Conservation (phyloP, 2,113 vertebrate species). For the Nibea coibor region DNA sequence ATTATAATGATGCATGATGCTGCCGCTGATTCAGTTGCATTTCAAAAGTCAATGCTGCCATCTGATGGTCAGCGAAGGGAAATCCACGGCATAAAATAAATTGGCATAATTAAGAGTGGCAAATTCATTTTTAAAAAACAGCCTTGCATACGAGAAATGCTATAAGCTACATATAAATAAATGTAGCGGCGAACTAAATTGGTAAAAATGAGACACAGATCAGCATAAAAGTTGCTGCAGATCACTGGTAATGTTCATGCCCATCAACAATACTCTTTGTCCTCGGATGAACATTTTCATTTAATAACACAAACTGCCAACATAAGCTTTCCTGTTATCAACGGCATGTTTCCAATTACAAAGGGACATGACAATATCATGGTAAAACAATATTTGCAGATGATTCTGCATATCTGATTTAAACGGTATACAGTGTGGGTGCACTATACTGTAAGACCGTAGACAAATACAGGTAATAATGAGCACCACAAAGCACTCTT, state of each 20-base stretch:
- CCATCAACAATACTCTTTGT: not conserved
- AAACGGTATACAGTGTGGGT: not conserved
- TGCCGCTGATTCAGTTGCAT: not conserved
- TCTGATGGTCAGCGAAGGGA: constrained; percentile 61
- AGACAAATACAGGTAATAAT: not conserved
- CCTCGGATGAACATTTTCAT: too few species aligned
- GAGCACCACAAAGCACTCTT: not conserved
- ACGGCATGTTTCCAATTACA: not conserved
- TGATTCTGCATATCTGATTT: not conserved
- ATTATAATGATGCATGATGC: constrained; percentile 27
- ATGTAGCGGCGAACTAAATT: not conserved
- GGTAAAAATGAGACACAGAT: not conserved
- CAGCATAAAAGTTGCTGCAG: not conserved
- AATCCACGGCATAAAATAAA: constrained; percentile 6
- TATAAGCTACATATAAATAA: not conserved
- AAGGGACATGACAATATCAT: not conserved
- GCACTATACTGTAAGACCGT: not conserved
- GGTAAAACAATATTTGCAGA: not conserved
- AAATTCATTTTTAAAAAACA: not conserved
- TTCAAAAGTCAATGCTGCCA: constrained; percentile 75
- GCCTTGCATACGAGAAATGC: not conserved
- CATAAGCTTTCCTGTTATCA: not conserved
- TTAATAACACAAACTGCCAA: too few species aligned
- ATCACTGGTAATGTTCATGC: not conserved
- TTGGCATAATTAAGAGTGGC: not conserved